These are phyloP conservation scores for Sycophaga agraensis DNA, from an alignment of 1,140 invertebrate genomes.

Conservation along the genomic window DNA sequence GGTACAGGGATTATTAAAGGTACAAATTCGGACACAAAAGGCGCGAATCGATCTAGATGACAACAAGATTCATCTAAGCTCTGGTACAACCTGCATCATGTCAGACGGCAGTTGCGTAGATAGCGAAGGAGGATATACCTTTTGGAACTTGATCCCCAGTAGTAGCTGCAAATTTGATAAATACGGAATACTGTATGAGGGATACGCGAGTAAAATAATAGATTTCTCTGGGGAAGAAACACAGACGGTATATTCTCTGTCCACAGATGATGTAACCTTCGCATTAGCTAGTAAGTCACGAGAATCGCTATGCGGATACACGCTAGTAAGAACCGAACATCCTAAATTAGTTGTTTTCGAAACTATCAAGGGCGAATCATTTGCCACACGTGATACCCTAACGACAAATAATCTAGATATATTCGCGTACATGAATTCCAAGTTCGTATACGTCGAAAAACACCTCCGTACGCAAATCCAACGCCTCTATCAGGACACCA, in stretches of 20 bases:
- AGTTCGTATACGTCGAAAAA: constrained; percentile 32
- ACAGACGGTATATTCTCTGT: constrained; percentile 25
- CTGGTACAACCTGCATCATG: neutral
- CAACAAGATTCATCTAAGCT: neutral
- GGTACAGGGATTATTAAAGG: neutral
- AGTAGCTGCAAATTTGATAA: constrained; percentile 15
- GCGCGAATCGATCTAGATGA: neutral
- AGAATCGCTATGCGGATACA: constrained; percentile 14
- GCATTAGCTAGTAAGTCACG: constrained; percentile 1
- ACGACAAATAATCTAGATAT: constrained; percentile 12
- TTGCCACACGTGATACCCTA: neutral
- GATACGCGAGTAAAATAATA: constrained; percentile 21
- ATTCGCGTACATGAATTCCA: constrained; percentile 30
- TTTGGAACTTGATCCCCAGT: constrained; percentile 16
- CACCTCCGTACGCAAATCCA: constrained; percentile 23
- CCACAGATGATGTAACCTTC: constrained; percentile 23
- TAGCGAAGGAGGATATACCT: neutral
- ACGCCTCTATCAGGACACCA: constrained; percentile 10
- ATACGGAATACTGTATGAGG: constrained; percentile 28
- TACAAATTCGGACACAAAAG: neutral
- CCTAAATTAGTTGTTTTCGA: constrained; percentile 34
- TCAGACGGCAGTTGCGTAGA: neutral
- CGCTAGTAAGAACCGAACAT: constrained; percentile 30
- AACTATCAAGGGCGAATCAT: neutral
- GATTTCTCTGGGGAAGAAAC: neutral